A percentile compares a stretch with the other conserved stretches of the same genome.
phyloP scores from a whole-genome alignment of 2,797 vertebrate genomes.

The Leptoclinus maculatus region DNA sequence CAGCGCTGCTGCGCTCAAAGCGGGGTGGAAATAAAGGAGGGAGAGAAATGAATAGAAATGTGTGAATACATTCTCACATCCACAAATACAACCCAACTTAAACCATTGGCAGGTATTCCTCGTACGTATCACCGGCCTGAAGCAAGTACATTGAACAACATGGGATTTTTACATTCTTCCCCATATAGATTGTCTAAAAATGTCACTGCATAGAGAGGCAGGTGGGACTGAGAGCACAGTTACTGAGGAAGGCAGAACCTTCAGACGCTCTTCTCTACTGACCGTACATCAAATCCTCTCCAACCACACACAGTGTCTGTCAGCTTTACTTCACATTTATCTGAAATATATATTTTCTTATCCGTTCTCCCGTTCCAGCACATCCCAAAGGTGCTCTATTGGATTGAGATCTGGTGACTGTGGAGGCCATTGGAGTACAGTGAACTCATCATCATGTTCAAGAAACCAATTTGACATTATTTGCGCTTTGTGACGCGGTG shows the following conservation, averaged over 20 bases:
- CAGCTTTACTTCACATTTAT: not conserved
- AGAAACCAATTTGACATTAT: no score
- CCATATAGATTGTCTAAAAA: not conserved
- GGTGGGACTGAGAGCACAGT: not conserved
- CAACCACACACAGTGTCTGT: not conserved
- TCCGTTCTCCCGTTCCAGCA: not conserved
- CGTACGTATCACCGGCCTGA: not conserved
- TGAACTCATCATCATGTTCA: no score
- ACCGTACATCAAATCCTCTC: not conserved
- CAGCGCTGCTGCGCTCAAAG: not conserved
- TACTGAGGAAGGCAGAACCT: not conserved
- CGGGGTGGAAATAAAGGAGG: not conserved
- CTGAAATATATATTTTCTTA: not conserved
- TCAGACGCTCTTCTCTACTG: conserved; percentile 1
- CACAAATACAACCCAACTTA: not conserved
- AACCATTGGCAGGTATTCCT: not conserved
- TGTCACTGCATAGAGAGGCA: not conserved
- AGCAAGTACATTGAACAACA: not conserved
- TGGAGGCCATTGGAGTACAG: no score
- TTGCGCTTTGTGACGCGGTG: no score
- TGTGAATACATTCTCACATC: not conserved
- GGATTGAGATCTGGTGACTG: not conserved
- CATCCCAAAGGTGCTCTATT: not conserved
- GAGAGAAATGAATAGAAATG: not conserved
- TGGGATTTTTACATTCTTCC: not conserved